Evolutionary conservation across 2,888 invertebrate genomes (phyloP).

Genomic region (Meghimatium bilineatum): DNA sequence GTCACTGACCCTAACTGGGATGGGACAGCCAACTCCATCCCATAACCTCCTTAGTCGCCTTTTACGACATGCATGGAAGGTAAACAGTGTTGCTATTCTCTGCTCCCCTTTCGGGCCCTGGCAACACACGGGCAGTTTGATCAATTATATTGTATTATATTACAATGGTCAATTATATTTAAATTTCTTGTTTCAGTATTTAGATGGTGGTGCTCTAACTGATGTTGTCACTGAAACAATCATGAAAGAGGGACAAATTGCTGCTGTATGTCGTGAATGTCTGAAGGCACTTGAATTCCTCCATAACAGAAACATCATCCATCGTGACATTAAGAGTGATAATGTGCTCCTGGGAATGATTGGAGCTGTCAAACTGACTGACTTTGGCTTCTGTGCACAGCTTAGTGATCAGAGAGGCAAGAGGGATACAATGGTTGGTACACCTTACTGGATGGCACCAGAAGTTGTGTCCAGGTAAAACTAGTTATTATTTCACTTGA

Average conservation of each 20-base stretch:
- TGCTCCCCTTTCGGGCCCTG: too few relatives aligned
- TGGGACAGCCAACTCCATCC: too few relatives aligned
- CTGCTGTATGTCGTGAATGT: constrained; percentile 93
- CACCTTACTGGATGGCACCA: constrained; percentile 99
- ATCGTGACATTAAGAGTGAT: constrained; percentile 96
- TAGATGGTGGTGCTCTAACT: constrained; percentile 91
- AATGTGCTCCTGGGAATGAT: constrained; percentile 95
- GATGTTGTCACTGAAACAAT: constrained; percentile 98
- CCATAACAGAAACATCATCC: constrained; percentile 85
- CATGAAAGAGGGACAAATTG: constrained; percentile 97
- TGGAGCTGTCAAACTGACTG: constrained; percentile 83
- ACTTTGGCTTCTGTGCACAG: constrained; percentile 99
- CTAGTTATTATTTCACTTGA: not conserved
- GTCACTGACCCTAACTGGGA: too few relatives aligned
- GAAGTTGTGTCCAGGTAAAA: constrained; percentile 81
- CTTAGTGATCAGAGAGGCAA: constrained; percentile 93
- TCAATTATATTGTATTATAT: too few relatives aligned
- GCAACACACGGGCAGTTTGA: too few relatives aligned
- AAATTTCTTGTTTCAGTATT: constrained; percentile 78
- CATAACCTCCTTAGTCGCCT: too few relatives aligned
- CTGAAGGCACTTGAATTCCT: constrained; percentile 92
- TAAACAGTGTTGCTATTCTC: too few relatives aligned
- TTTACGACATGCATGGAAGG: too few relatives aligned
- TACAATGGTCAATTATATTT: too few relatives aligned
- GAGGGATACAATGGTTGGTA: constrained; percentile 95